Conservation (phyloP, 1,140 invertebrate species). For the Drosophila malerkotliana region DNA sequence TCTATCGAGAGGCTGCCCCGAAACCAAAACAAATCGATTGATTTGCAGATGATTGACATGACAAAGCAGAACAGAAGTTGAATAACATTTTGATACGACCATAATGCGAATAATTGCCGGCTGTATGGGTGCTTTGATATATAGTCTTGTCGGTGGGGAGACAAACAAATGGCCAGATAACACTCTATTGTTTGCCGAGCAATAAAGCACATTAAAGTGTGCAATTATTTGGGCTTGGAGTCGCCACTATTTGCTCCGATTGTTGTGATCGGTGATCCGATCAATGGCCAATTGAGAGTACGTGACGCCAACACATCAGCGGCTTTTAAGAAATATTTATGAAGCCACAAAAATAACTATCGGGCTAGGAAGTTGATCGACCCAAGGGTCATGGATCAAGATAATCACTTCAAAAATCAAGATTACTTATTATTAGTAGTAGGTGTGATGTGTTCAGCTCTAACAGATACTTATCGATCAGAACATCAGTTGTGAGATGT, state of each 20-base stretch:
- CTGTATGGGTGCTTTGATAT: too few relatives aligned
- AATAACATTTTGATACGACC: conserved; percentile 61
- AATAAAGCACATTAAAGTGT: conserved; percentile 67
- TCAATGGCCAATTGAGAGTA: conserved; percentile 37
- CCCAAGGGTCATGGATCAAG: conserved; percentile 33
- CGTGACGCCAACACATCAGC: conserved; percentile 23
- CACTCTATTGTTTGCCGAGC: conserved; percentile 46
- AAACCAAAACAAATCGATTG: conserved; percentile 30
- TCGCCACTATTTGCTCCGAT: conserved; percentile 10
- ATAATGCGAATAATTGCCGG: conserved; percentile 46
- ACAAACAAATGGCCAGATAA: conserved; percentile 12
- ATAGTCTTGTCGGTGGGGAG: too few relatives aligned
- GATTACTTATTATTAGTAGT: too few relatives aligned
- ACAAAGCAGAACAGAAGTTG: conserved; percentile 54
- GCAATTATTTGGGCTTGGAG: conserved; percentile 62
- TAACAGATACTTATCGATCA: too few relatives aligned
- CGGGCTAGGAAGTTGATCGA: conserved; percentile 24
- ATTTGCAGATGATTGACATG: conserved; percentile 47
- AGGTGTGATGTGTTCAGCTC: too few relatives aligned
- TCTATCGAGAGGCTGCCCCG: conserved; percentile 28
- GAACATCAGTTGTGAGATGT: too few relatives aligned
- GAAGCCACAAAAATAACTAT: not conserved
- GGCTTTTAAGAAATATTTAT: not conserved
- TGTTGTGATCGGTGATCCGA: conserved; percentile 28
- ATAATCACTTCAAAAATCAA: not conserved